Percentiles rank a stretch among this genome's conserved stretches.
Conservation (phyloP, 1,140 invertebrate species). For the Tetraneura akinire region DNA sequence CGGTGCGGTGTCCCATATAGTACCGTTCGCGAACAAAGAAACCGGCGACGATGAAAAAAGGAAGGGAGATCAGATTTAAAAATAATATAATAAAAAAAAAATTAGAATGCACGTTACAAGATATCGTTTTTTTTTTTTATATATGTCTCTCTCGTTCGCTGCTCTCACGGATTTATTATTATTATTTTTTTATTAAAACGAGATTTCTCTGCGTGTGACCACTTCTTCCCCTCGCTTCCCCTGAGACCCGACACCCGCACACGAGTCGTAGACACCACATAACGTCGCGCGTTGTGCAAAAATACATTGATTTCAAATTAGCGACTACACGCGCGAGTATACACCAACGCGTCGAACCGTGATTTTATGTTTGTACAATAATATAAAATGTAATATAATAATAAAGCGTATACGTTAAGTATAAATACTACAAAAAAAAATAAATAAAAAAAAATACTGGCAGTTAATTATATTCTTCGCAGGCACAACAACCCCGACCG, state of each 20-base stretch:
- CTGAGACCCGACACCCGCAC: neutral
- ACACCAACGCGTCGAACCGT: neutral
- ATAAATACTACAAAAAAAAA: neutral
- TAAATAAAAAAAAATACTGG: neutral
- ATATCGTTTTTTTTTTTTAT: neutral
- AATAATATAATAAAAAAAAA: conserved; percentile 8
- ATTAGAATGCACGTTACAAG: conserved; percentile 24
- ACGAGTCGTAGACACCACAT: too few species aligned
- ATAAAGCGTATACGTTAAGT: conserved; percentile 8
- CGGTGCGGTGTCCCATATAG: conserved; percentile 31
- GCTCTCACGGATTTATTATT: conserved; percentile 43
- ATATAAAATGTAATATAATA: too few species aligned
- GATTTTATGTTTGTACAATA: neutral
- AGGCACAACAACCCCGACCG: neutral
- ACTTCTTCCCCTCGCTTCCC: too few species aligned
- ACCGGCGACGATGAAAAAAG: too few species aligned
- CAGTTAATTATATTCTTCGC: conserved; percentile 36
- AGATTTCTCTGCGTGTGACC: conserved; percentile 44
- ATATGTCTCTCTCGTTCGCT: neutral
- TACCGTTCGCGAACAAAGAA: too few species aligned
- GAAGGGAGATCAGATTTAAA: too few species aligned
- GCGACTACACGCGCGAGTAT: neutral
- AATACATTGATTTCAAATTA: conserved; percentile 48
- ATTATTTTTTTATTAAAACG: conserved; percentile 38
- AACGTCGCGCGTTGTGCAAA: too few species aligned